Base-by-base conservation (phyloP, 2,888 invertebrate species). In the Nephrotoma appendiculata region DNA sequence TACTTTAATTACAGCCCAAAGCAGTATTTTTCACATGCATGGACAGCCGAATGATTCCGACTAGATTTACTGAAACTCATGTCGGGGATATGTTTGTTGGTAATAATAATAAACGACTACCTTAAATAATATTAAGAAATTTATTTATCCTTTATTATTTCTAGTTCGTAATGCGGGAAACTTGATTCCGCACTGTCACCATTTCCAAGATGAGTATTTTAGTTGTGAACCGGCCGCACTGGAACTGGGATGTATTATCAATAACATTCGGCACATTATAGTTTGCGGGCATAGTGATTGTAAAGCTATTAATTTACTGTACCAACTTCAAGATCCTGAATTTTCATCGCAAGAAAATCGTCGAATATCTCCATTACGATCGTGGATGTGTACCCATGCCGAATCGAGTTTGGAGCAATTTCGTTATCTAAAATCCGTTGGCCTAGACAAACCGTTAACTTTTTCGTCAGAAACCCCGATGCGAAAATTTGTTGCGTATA, bases 251-350 rank as follows among this genome's bases (percentile, higher is more conserved):
- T 99, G 98, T 91, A 95, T 98, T 31, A 94, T 97, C 71, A 98
- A 98, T 90, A 95, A 97, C 89, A 97, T 99, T 88, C 93, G 96
- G 87, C 98, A 99, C 90, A 95, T 99, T 71, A 96, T 99, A 88
- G 98, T 99, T 3, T 98, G 98, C 90, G 99, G 99, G 0, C 99
- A 99, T 91, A 98, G 98, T 88, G 99, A 99, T 91, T 99, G 99
- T 91, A 99, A 98, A 94, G 99, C 99, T 3, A 98, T 99, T 95
- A 98, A 98, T 93, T 93, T 98, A 87, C 92, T 99, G 2, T 96
- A 97, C 90, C 94, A 95, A 89, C 92, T 98, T 87, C 95, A 95
- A 89, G 95, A 96, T 92, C 94, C 95, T 88, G 94, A 96, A 90
- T 95, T 95, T 91, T 94, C 96, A 2, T 94, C 95, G 0, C 92